Evolutionary conservation across 2,888 invertebrate species (phyloP), one percentile per base, ranked within the genome.

Genomic region (Notodonta dromedarius): DNA sequence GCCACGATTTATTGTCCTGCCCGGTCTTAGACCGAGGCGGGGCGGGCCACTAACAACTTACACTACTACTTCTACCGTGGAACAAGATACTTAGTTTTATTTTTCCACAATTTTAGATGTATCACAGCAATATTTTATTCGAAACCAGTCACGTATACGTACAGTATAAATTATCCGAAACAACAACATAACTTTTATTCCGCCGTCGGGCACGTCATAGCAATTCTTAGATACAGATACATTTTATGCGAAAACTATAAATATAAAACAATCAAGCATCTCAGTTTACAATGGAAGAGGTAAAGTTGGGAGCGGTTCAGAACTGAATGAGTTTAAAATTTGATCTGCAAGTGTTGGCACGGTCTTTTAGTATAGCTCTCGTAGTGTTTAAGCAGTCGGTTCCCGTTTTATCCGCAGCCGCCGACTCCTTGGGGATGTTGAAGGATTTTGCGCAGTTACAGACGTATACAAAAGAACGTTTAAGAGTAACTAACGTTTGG

Each of bases 301-400:
- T 52, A 46, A 56, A 14, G 48, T 57, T 56, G 42, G 16, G 58
- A 60, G 55, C 40, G 57, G 59, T 62, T 60, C 61, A 78, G 61
- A 69, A 62, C 81, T 83, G 85, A 82, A 79, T 69, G 69, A 80
- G 80, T 87, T 88, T 82, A 85, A 84, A 85, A 80, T 86, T 85
- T 86, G 78, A 86, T 84, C 79, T 71, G 73, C 70, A 67, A 68
- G 77, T 83, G 82, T 86, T 84, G 80, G 83, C 79, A 79, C 74
- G 81, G 78, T 84, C 78, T 84, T 83, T 79, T 77, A 72, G 73
- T 77, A 79, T 73, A 81, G 80, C 79, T 74, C 79, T 86, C 75
- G 72, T 77, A 69, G 80, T 79, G 79, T 88, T 88, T 86, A 88
- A 89, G 82, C 74, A 87, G 84, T 86, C 84, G 80, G 79, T 82